Conservation (phyloP, 2,888 invertebrate genomes). For the Rambutsinella grinnellia region DNA sequence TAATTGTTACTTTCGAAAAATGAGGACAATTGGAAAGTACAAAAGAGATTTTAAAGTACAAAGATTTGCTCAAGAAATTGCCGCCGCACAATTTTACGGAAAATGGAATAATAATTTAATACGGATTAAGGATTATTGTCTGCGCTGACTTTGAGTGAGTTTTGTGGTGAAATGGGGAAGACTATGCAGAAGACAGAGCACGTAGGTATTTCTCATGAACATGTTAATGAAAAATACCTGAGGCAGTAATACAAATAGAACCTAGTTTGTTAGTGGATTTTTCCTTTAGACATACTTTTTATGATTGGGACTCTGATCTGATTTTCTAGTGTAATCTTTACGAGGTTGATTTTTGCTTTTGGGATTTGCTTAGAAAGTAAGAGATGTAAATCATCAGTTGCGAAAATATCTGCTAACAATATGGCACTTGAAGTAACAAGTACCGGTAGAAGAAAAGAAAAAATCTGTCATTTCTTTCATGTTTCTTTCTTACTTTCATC, state of each 20-base stretch:
- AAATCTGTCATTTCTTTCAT: not conserved
- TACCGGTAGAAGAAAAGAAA: not conserved
- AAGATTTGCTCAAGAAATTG: not conserved
- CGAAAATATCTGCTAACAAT: not conserved
- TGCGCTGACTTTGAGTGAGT: slow-evolving; percentile 9
- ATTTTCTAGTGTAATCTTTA: no score
- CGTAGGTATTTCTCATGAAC: not conserved
- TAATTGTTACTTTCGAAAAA: not conserved
- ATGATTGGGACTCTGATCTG: no score
- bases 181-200: not conserved
- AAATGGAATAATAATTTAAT: not conserved
- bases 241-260: not conserved
- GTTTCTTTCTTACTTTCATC: not conserved
- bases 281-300: no score
- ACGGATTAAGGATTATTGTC: not conserved
- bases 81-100: not conserved
- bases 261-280: no score
- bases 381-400: no score
- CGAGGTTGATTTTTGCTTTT: no score
- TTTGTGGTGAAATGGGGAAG: slow-evolving; percentile 10
- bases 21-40: not conserved
- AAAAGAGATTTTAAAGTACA: not conserved
- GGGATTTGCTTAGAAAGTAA: no score
- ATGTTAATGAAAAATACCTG: not conserved
- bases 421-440: not conserved